Percentiles rank a stretch among this genome's conserved stretches.
Evolutionary conservation across 2,888 invertebrate genomes (phyloP).

Genomic region (Lordiphosa andalusiaca): DNA sequence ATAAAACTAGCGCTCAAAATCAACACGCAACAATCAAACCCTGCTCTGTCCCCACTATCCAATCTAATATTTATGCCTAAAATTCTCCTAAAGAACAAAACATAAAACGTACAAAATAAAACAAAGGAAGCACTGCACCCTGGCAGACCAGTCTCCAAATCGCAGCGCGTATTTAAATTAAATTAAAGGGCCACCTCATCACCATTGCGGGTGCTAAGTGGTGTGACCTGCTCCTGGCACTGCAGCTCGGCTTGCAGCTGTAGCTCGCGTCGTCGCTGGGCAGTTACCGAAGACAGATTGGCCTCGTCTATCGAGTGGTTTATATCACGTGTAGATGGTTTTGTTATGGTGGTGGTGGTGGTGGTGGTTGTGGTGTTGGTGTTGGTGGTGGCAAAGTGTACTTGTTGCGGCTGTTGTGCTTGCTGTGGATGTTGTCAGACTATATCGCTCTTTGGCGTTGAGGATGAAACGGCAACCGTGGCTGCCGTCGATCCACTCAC

Average conservation of each 20-base stretch:
- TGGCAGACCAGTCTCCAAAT: slow-evolving; percentile 44
- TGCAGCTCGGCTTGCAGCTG: slow-evolving; percentile 68
- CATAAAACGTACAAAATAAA: slow-evolving; percentile 29
- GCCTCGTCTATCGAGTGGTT: slow-evolving; percentile 35
- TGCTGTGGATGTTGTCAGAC: slow-evolving; percentile 78
- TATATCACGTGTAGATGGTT: slow-evolving; percentile 63
- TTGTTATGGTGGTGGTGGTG: slow-evolving; percentile 26
- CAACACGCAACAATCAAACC: slow-evolving; percentile 16
- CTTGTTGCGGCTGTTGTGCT: slow-evolving; percentile 42
- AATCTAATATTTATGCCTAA: slow-evolving; percentile 25
- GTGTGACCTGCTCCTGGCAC: slow-evolving; percentile 61
- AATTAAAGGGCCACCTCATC: slow-evolving; percentile 76
- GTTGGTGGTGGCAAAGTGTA: slow-evolving; percentile 38
- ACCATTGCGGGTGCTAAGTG: slow-evolving; percentile 57
- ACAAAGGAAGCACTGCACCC: slow-evolving; percentile 21
- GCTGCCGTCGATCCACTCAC: slow-evolving; percentile 44
- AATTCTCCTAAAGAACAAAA: slow-evolving; percentile 38
- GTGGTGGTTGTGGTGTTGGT: slow-evolving; percentile 21
- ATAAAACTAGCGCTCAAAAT: slow-evolving; percentile 50
- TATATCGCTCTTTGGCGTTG: slow-evolving; percentile 69
- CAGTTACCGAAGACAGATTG: slow-evolving; percentile 54
- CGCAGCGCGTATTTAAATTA: slow-evolving; percentile 25
- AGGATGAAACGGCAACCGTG: slow-evolving; percentile 35
- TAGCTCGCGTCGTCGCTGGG: slow-evolving; percentile 68
- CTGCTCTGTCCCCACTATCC: slow-evolving; percentile 5